phyloP scores from a whole-genome alignment of 2,113 vertebrate genomes.

The Ovis aries region DNA sequence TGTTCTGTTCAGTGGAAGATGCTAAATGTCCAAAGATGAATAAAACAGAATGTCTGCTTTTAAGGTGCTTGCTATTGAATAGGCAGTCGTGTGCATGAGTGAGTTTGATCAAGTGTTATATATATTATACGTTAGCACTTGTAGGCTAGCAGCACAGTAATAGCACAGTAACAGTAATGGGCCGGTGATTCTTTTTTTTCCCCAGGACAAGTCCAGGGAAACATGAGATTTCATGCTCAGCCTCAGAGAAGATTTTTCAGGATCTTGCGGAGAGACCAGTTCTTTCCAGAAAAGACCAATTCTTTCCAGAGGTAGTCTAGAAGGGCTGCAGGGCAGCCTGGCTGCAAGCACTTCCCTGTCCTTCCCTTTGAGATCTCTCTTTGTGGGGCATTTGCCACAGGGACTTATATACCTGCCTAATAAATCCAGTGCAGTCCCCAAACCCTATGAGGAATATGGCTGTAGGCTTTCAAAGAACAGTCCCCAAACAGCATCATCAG shows the following conservation, averaged over 20 bases:
- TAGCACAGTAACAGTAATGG: not conserved
- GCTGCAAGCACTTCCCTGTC: not conserved
- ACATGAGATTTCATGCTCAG: not conserved
- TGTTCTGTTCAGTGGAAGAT: not conserved
- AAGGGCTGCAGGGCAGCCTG: not conserved
- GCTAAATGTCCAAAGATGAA: not conserved
- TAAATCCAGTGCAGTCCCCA: constrained; percentile 63
- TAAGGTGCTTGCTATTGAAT: not conserved
- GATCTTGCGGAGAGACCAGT: not conserved
- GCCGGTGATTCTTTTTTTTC: not conserved
- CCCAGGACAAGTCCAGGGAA: not conserved
- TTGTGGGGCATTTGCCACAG: not conserved
- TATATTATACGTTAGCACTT: not conserved
- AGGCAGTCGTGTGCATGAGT: not conserved
- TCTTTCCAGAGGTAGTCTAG: not conserved
- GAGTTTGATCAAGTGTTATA: not conserved
- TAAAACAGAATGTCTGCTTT: not conserved
- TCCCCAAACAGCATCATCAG: not conserved
- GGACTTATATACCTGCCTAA: constrained; percentile 71
- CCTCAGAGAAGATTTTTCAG: not conserved
- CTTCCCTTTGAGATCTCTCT: not conserved
- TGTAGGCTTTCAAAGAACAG: not conserved
- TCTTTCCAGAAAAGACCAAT: not conserved
- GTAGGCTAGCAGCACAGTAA: not conserved
- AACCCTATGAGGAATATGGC: constrained; percentile 60